Base-by-base conservation (phyloP, 2,888 invertebrate genomes). In the Hirtodrosophila histrioides region DNA sequence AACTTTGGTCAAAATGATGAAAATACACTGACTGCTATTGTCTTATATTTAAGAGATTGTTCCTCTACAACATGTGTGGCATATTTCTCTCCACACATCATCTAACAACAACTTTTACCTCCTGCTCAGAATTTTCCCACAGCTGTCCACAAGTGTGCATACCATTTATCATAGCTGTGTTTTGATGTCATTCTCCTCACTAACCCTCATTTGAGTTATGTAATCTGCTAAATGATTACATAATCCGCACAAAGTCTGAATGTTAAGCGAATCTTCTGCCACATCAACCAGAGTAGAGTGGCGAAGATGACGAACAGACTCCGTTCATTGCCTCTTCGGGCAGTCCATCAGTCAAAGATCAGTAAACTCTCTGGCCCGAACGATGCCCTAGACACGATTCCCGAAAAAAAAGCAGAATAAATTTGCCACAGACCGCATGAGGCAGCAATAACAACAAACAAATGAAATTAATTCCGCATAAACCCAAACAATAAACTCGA, bases 391-490 rank as follows among this genome's bases (percentile, higher is more conserved):
- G 75, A 77, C 68, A 51, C 54, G 41, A 61, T 66, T 60, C 55
- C 51, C 72, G 27, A 72, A 64, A 44, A 31, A 44, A 45, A 33
- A 33, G 9, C 23, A 27, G 27, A 27, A 27, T 27, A 5, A 5
- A 27, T 27, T 5, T 41, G 31, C 31, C 53, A 37, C 58, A 31
- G 43, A 12, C 24, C 43, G 12, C 40, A 56, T 63, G 56, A 45
- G 33, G 50, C 58, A 67, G 40, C 65, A 64, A 62, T 45, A 36
- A 33, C 31, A 44, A 55, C 54, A 51, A 74, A 54, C 54, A 71
- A 78, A 75, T 67, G 45, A 76, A 80, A 86, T 72, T 67, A 83
- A 83, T 64, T 69, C 65, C 64, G 60, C 58, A 60, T 43, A 75
- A 65, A 43, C 23, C 43, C 54, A 73, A 66, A 64, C 56, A 75